These are phyloP conservation scores for Mungos mungo DNA, from an alignment of 2,113 vertebrate species.

Conservation along the genomic window DNA sequence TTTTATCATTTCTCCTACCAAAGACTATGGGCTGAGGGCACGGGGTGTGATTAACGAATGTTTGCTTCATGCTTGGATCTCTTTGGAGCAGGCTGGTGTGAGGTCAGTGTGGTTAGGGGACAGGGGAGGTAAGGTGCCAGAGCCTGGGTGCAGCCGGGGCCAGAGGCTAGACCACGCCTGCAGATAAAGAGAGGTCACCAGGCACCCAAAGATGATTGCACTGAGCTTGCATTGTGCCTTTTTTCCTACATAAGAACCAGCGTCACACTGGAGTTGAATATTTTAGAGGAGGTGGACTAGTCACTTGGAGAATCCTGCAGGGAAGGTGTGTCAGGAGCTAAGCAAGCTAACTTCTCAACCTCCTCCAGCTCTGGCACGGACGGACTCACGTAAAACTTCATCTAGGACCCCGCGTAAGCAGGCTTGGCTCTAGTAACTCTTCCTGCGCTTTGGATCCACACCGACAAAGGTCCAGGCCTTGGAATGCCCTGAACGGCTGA, in stretches of 20 bases:
- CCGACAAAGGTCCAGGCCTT: neutral
- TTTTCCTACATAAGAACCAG: neutral
- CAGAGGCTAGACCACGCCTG: neutral
- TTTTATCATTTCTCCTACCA: slow-evolving; percentile 18
- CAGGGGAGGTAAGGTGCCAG: neutral
- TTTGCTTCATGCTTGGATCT: neutral
- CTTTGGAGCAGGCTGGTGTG: slow-evolving; percentile 11
- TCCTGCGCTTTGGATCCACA: neutral
- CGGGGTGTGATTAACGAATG: neutral
- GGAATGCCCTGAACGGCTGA: neutral
- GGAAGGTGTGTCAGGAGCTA: neutral
- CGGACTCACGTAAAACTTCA: neutral
- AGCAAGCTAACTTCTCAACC: neutral
- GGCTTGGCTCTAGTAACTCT: fast-evolving
- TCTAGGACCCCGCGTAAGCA: neutral
- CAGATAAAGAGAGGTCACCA: neutral
- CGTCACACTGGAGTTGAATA: neutral
- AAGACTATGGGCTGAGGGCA: neutral
- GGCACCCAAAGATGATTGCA: neutral
- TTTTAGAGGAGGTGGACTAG: neutral
- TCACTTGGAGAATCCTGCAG: neutral
- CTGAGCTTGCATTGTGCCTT: neutral
- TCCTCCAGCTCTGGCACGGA: neutral
- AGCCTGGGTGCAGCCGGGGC: neutral
- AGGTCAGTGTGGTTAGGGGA: neutral